Conservation (phyloP, 2,797 vertebrate genomes). For the Sebastiscus albofasciatus region DNA sequence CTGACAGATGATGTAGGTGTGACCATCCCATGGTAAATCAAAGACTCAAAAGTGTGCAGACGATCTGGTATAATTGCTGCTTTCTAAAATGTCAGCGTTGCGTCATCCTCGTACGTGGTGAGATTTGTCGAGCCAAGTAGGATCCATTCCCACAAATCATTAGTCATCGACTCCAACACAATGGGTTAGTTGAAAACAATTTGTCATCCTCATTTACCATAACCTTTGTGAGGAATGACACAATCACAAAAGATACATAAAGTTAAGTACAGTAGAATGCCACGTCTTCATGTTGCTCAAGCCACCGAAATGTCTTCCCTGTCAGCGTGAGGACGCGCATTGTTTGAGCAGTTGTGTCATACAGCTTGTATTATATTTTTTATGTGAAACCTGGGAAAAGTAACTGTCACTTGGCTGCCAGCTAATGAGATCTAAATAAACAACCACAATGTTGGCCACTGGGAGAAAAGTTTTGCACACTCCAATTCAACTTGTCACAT, state of each 20-base stretch:
- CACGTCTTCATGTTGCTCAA: constrained; percentile 5
- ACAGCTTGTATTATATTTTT: constrained; percentile 31
- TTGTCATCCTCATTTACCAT: constrained; percentile 57
- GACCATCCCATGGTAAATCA: constrained; percentile 7
- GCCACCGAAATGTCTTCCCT: constrained; percentile 22
- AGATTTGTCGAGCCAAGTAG: constrained; percentile 64
- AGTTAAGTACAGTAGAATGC: constrained; percentile 12
- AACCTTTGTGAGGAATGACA: constrained; percentile 60
- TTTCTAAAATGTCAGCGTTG: constrained; percentile 65
- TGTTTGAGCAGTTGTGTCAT: constrained; percentile 14
- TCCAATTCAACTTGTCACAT: constrained; percentile 25
- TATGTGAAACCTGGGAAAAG: background rate
- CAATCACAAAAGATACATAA: constrained; percentile 36
- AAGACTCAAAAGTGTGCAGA: constrained; percentile 42
- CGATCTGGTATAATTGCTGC: constrained; percentile 52
- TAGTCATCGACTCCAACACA: constrained; percentile 70
- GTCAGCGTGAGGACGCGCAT: background rate
- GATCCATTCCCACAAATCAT: constrained; percentile 71
- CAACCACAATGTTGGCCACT: constrained; percentile 16
- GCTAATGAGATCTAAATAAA: constrained; percentile 26
- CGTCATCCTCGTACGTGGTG: constrained; percentile 67
- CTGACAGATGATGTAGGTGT: constrained; percentile 8
- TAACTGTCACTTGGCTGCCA: constrained; percentile 43
- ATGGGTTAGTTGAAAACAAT: constrained; percentile 65
- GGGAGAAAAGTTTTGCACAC: constrained; percentile 8